These are phyloP conservation scores for Coturnix japonica DNA, from an alignment of 2,113 vertebrate genomes.

Conservation along the genomic window DNA sequence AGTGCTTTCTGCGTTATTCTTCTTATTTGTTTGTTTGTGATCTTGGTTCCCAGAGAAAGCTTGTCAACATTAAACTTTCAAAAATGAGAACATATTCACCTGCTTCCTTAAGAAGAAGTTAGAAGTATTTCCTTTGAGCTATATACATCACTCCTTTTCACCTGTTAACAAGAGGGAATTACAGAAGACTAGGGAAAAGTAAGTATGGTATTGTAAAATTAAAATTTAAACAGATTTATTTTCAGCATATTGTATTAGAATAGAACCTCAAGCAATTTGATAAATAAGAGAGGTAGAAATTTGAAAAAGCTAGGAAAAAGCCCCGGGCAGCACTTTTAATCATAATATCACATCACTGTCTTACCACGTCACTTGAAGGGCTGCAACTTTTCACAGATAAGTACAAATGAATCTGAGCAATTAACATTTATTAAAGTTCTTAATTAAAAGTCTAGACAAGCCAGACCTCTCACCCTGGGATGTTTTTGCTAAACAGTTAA, in stretches of 20 bases:
- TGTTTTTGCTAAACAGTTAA: not conserved
- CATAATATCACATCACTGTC: not conserved
- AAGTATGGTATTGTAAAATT: not conserved
- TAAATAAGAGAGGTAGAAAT: not conserved
- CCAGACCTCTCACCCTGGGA: not conserved
- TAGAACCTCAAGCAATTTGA: not conserved
- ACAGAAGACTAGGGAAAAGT: not conserved
- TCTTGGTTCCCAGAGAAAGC: not conserved
- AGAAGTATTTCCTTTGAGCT: not conserved
- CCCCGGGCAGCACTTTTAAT: not conserved
- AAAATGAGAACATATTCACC: not conserved
- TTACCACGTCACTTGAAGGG: not conserved
- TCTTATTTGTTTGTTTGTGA: not conserved
- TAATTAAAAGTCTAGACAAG: slow-evolving; percentile 36
- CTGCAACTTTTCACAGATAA: not conserved
- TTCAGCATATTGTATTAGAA: not conserved
- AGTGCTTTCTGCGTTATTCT: not conserved
- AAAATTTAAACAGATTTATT: not conserved
- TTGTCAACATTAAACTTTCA: not conserved
- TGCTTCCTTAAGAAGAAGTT: not conserved
- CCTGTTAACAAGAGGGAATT: not conserved
- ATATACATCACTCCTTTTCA: not conserved
- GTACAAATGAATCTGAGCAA: not conserved
- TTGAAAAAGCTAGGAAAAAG: not conserved
- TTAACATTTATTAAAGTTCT: not conserved